These are phyloP conservation scores for Caenorhabditis virilis DNA, from an alignment of 2,888 invertebrate genomes.

Conservation along the genomic window DNA sequence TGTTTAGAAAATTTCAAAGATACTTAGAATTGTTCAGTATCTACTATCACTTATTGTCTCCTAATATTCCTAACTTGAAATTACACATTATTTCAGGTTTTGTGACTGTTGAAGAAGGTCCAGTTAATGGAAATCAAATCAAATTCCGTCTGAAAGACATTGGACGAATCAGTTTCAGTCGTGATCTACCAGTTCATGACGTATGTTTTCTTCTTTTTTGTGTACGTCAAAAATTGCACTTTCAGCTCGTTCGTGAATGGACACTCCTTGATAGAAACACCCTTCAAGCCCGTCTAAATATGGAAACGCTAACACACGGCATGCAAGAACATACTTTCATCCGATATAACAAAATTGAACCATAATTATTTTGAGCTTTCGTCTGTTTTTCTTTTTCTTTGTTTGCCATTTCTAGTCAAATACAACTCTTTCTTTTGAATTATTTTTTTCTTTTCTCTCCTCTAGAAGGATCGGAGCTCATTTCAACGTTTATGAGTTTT, in stretches of 20 bases:
- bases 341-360: conserved; percentile 51
- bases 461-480: no score
- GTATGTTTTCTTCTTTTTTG: conserved; percentile 44
- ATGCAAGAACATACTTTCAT: conserved; percentile 65
- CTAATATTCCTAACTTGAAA: background rate
- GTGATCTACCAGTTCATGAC: conserved; percentile 68
- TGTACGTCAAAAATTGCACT: background rate
- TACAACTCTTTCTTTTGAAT: conserved; percentile 1
- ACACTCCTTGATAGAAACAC: conserved; percentile 60
- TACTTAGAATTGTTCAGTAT: no score
- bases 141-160: conserved; percentile 65
- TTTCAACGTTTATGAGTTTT: no score
- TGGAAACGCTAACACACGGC: conserved; percentile 68
- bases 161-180: conserved; percentile 66
- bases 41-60: no score
- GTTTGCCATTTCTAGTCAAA: conserved; percentile 33
- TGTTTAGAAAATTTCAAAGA: no score
- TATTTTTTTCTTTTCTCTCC: conserved; percentile 3
- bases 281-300: conserved; percentile 64
- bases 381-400: background rate
- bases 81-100: conserved; percentile 52
- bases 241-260: conserved; percentile 67
- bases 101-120: conserved; percentile 67
- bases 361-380: conserved; percentile 12
- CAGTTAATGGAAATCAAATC: conserved; percentile 53